Conservation (phyloP, 2,797 vertebrate species). For the Rhinichthys osculus region DNA sequence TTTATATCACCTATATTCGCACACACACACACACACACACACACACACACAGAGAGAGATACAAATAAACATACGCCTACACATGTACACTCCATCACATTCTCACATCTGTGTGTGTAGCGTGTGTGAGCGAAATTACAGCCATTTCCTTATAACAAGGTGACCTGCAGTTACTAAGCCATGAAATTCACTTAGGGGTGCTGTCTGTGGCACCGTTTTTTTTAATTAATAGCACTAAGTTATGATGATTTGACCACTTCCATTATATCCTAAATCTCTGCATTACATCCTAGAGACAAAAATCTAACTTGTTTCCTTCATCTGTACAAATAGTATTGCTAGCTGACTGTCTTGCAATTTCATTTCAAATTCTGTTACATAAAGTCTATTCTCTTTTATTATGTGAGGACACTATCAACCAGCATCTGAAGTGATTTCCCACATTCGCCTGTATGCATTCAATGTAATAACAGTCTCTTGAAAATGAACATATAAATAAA, state of each 20-base stretch:
- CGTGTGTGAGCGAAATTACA: constrained; percentile 22
- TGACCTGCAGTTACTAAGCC: constrained; percentile 54
- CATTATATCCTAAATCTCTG: constrained; percentile 33
- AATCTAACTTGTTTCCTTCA: neutral
- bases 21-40: too few species aligned
- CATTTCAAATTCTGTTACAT: constrained; percentile 22
- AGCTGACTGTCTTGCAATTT: constrained; percentile 25
- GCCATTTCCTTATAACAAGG: constrained; percentile 54
- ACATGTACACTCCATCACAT: constrained; percentile 28
- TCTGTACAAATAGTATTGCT: constrained; percentile 17
- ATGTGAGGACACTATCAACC: constrained; percentile 7
- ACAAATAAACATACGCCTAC: constrained; percentile 21
- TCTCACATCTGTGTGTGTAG: neutral
- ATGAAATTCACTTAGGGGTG: constrained; percentile 53
- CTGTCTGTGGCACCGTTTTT: constrained; percentile 39
- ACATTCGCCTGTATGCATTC: constrained; percentile 9
- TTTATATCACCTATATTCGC: constrained; percentile 69
- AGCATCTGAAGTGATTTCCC: constrained; percentile 13
- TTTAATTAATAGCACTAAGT: constrained; percentile 36
- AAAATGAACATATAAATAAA: constrained; percentile 35
- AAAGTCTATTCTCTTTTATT: constrained; percentile 21
- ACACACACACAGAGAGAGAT: too few species aligned
- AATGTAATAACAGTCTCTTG: constrained; percentile 21
- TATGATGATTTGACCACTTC: constrained; percentile 43
- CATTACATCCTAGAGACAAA: constrained; percentile 29